These are phyloP conservation scores for Sakesphorus luctuosus DNA, from an alignment of 2,113 vertebrate genomes.

Conservation along the genomic window DNA sequence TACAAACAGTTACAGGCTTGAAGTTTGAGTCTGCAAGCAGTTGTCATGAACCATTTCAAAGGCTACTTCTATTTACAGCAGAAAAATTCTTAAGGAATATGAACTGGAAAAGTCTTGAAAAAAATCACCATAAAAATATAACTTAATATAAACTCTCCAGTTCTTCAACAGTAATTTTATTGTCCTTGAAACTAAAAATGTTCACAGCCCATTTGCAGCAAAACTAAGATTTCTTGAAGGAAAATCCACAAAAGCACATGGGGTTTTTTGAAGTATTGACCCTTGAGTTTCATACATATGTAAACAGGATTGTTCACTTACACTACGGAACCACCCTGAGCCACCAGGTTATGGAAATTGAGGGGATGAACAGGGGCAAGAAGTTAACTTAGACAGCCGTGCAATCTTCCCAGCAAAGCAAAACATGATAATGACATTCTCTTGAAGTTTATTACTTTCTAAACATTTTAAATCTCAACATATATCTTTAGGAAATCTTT, in stretches of 20 bases:
- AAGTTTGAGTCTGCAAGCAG: not conserved
- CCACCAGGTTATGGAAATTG: not conserved
- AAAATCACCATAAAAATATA: not conserved
- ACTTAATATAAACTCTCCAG: not conserved
- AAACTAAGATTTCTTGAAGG: not conserved
- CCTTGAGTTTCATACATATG: fast-evolving
- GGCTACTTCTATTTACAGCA: not conserved
- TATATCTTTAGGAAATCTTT: not conserved
- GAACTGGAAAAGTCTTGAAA: not conserved
- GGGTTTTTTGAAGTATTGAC: not conserved
- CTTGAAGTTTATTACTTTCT: not conserved
- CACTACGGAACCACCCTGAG: not conserved
- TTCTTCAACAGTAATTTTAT: not conserved
- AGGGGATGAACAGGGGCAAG: not conserved
- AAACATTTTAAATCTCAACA: not conserved
- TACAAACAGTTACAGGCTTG: not conserved
- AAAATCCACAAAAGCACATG: not conserved
- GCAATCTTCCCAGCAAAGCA: not conserved
- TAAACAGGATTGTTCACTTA: not conserved
- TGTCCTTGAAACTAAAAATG: not conserved
- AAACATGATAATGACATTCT: not conserved
- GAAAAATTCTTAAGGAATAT: not conserved
- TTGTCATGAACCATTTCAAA: not conserved
- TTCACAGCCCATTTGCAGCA: not conserved
- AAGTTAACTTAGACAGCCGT: not conserved